phyloP scores from a whole-genome alignment of 1,140 invertebrate genomes.

The Drosophila aff. region DNA sequence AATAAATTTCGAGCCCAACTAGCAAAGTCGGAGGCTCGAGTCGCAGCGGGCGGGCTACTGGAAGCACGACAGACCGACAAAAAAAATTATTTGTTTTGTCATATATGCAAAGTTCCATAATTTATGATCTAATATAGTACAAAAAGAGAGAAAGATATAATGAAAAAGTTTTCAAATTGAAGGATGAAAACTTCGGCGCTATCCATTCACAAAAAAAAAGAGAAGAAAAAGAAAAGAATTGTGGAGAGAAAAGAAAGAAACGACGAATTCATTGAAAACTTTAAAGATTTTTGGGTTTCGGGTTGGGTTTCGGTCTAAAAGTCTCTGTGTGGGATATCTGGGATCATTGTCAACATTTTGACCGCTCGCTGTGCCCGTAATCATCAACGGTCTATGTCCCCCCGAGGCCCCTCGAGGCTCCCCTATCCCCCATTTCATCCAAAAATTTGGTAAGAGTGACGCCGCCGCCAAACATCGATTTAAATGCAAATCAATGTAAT shows the following conservation, averaged over 20 bases:
- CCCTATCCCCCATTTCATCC: constrained; percentile 4
- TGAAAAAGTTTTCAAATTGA: constrained; percentile 39
- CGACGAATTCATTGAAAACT: constrained; percentile 65
- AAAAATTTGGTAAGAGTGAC: constrained; percentile 43
- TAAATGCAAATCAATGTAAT: constrained; percentile 84
- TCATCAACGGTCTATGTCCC: constrained; percentile 58
- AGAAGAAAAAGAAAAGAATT: constrained; percentile 10
- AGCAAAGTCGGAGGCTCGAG: constrained; percentile 32
- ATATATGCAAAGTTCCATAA: constrained; percentile 71
- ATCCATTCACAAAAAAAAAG: constrained; percentile 51
- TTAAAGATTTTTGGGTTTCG: constrained; percentile 31
- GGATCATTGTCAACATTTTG: constrained; percentile 70
- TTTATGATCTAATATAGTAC: constrained; percentile 71
- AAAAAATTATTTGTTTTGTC: constrained; percentile 74
- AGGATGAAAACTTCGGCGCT: constrained; percentile 60
- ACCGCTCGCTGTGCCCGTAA: constrained; percentile 77
- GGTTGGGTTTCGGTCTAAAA: constrained; percentile 34
- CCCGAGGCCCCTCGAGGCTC: constrained; percentile 4
- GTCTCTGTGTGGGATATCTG: constrained; percentile 46
- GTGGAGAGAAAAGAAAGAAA: constrained; percentile 27
- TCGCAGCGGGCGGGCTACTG: constrained; percentile 64
- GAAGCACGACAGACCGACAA: constrained; percentile 48
- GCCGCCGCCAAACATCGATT: constrained; percentile 72
- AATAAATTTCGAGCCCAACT: constrained; percentile 58
- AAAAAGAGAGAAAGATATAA: not conserved